Percentiles rank a stretch among this genome's conserved stretches.
phyloP scores from a whole-genome alignment of 2,888 invertebrate species.

The Agrochola macilenta region DNA sequence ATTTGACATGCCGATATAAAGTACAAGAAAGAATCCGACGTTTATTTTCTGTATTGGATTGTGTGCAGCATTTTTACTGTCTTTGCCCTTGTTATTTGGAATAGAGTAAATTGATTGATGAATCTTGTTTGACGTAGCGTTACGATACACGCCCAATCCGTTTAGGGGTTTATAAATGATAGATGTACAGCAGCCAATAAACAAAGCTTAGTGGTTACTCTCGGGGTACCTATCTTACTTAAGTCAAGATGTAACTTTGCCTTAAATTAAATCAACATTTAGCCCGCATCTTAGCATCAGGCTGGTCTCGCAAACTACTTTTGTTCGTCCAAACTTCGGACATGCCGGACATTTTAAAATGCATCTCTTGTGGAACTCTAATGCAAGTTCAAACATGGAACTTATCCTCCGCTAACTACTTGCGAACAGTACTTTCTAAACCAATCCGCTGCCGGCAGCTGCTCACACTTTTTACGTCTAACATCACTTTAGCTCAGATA shows the following conservation, averaged over 20 bases:
- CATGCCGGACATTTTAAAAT: slow-evolving; percentile 74
- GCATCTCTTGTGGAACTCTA: slow-evolving; percentile 71
- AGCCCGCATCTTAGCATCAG: slow-evolving; percentile 34
- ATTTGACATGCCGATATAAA: slow-evolving; percentile 61
- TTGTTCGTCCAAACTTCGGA: slow-evolving; percentile 64
- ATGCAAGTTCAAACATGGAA: slow-evolving; percentile 81
- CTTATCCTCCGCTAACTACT: slow-evolving; percentile 81
- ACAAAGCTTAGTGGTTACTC: neutral
- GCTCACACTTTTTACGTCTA: slow-evolving; percentile 71
- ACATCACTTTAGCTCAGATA: slow-evolving; percentile 59
- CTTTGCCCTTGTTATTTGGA: slow-evolving; percentile 42
- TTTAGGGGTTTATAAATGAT: slow-evolving; percentile 44
- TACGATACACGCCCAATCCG: slow-evolving; percentile 17
- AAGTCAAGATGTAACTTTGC: neutral
- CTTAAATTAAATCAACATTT: slow-evolving; percentile 35
- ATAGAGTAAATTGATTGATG: slow-evolving; percentile 57
- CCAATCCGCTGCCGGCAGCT: slow-evolving; percentile 77
- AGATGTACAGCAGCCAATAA: slow-evolving; percentile 27
- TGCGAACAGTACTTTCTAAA: slow-evolving; percentile 76
- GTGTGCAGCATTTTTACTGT: slow-evolving; percentile 44
- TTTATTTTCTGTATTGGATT: slow-evolving; percentile 51
- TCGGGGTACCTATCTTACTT: slow-evolving; percentile 12
- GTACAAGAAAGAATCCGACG: slow-evolving; percentile 43
- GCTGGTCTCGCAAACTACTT: slow-evolving; percentile 49
- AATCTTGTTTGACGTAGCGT: slow-evolving; percentile 27